These are phyloP conservation scores for Dascyllus trimaculatus DNA, from an alignment of 2,113 vertebrate species.

Conservation along the genomic window DNA sequence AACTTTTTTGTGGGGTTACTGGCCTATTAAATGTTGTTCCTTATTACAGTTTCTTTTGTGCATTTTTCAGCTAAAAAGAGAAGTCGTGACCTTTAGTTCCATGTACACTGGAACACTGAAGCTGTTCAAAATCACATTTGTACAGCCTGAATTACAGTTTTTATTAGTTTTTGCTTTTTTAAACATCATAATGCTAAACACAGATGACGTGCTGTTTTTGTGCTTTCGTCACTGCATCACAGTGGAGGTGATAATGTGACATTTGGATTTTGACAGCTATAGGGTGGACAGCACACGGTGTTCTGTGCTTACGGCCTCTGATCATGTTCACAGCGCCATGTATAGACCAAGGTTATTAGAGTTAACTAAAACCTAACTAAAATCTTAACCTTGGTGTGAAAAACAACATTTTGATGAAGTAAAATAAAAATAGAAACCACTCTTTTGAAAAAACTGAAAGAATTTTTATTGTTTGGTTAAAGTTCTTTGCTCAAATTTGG, in stretches of 20 bases:
- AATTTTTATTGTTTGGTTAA: too few species aligned
- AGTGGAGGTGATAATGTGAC: neutral
- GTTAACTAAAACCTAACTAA: too few species aligned
- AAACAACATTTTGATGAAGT: too few species aligned
- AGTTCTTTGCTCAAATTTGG: too few species aligned
- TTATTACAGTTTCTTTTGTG: neutral
- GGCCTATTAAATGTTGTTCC: neutral
- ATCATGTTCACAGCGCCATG: constrained; percentile 27
- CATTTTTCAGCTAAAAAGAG: neutral
- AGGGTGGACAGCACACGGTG: constrained; percentile 9
- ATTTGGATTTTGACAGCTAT: neutral
- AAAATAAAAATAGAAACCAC: too few species aligned
- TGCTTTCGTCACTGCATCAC: neutral
- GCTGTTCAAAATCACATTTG: neutral
- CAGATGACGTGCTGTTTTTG: too few species aligned
- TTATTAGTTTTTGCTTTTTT: too few species aligned
- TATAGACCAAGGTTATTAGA: neutral
- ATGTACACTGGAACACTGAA: neutral
- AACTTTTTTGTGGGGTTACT: neutral
- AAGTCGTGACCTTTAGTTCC: neutral
- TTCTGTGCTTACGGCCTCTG: constrained; percentile 14
- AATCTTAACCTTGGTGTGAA: too few species aligned
- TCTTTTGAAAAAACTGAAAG: too few species aligned
- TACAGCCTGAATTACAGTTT: too few species aligned
- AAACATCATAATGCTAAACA: too few species aligned